These are phyloP conservation scores for Mormyrops attenuatus DNA, from an alignment of 2,797 vertebrate genomes.

Conservation along the genomic window DNA sequence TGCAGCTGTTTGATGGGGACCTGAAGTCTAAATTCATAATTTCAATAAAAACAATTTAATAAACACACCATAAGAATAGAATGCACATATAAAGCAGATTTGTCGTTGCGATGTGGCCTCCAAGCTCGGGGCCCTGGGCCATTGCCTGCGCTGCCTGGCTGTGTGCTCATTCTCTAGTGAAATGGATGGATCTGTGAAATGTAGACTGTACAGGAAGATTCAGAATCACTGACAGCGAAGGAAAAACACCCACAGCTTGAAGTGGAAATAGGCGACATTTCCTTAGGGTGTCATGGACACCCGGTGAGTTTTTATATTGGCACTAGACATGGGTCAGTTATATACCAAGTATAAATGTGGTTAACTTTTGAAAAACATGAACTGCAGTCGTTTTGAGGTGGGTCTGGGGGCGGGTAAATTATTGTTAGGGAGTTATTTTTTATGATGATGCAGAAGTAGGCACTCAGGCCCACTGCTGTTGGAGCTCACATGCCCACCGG, in stretches of 20 bases:
- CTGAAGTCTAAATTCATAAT: background rate
- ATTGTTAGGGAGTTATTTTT: constrained; percentile 14
- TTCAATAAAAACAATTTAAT: background rate
- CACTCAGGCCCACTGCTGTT: constrained; percentile 3
- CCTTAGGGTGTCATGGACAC: background rate
- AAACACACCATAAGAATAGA: background rate
- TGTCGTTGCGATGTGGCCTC: background rate
- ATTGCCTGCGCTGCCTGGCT: background rate
- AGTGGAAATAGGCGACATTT: background rate
- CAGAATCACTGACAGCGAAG: background rate
- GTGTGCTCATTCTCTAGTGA: background rate
- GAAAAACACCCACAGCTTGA: background rate
- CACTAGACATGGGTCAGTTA: background rate
- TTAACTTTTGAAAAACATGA: background rate
- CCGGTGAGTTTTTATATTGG: background rate
- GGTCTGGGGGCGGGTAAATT: constrained; percentile 11
- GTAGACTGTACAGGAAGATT: background rate
- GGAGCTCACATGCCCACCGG: background rate
- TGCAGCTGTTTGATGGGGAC: background rate
- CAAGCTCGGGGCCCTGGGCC: background rate
- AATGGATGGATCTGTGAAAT: background rate
- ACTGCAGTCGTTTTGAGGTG: background rate
- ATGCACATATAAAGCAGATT: background rate
- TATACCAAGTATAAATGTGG: background rate
- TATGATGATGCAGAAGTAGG: constrained; percentile 38